Evolutionary conservation across 2,888 invertebrate species (phyloP).

Genomic region (Micoletzkya japonica): DNA sequence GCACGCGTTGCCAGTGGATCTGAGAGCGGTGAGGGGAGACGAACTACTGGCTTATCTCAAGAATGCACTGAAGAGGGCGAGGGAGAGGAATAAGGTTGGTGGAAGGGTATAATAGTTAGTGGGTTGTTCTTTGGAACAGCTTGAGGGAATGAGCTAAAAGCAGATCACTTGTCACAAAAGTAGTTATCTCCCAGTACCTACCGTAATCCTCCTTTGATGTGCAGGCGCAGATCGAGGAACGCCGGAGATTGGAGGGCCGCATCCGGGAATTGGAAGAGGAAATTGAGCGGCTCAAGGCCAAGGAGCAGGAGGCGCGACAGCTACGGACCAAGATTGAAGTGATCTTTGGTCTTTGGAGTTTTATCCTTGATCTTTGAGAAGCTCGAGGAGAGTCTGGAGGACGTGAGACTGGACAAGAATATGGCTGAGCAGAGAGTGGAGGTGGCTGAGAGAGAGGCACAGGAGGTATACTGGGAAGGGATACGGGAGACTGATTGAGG

Average conservation of each 20-base stretch:
- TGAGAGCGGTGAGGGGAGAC: slow-evolving; percentile 6
- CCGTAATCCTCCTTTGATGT: too few species aligned
- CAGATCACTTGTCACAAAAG: too few species aligned
- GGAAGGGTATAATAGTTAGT: neutral
- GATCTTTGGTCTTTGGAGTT: too few species aligned
- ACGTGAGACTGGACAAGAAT: neutral
- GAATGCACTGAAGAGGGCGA: neutral
- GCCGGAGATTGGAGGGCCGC: too few species aligned
- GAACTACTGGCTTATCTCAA: slow-evolving; percentile 11
- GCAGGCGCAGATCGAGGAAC: too few species aligned
- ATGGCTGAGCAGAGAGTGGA: neutral
- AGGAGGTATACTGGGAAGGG: neutral
- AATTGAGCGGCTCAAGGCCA: too few species aligned
- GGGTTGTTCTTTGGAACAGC: neutral
- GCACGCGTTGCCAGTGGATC: neutral
- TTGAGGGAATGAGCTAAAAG: too few species aligned
- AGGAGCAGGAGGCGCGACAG: too few species aligned
- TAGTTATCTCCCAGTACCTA: too few species aligned
- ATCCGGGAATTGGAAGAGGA: too few species aligned
- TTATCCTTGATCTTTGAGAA: neutral
- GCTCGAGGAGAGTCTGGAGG: neutral
- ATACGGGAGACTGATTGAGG: neutral
- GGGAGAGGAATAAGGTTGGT: neutral
- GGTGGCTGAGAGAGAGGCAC: neutral
- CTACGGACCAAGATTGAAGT: too few species aligned